Evolutionary conservation across 2,888 invertebrate genomes (phyloP).

Genomic region (Bombyx huttoni): DNA sequence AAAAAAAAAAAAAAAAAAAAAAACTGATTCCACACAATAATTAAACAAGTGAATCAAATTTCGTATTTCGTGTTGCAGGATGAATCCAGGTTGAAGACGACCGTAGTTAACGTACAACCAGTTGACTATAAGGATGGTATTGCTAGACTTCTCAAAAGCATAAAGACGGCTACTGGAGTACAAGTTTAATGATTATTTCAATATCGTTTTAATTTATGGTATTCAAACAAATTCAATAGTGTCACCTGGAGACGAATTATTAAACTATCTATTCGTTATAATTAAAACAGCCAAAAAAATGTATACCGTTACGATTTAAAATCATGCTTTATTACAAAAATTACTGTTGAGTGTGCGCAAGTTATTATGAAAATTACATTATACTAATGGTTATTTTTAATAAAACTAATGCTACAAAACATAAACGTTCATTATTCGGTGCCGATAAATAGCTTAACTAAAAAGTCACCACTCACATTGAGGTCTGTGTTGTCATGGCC

Average conservation of each 20-base stretch:
- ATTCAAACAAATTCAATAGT: neutral
- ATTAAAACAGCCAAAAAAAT: too few species aligned
- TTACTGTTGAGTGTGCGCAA: neutral
- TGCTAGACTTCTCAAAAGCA: conserved; percentile 77
- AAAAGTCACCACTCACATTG: too few species aligned
- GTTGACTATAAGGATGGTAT: conserved; percentile 85
- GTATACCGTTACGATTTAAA: neutral
- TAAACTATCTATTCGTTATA: too few species aligned
- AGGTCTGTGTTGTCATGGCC: too few species aligned
- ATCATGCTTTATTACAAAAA: neutral
- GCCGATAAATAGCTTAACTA: too few species aligned
- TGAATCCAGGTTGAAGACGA: conserved; percentile 84
- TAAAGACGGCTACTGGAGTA: conserved; percentile 76
- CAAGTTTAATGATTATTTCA: conserved; percentile 33
- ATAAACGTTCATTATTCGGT: too few species aligned
- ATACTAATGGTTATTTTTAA: too few species aligned
- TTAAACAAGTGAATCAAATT: neutral
- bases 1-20: too few species aligned
- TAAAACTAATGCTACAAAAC: too few species aligned
- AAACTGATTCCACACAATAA: too few species aligned
- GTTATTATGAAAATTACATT: neutral
- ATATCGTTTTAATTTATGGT: neutral
- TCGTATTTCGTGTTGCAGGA: conserved; percentile 67
- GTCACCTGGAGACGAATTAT: neutral
- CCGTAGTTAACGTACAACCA: conserved; percentile 77